These are phyloP conservation scores for Leptinotarsa undecemlineata DNA, from an alignment of 1,140 invertebrate genomes.

Conservation along the genomic window DNA sequence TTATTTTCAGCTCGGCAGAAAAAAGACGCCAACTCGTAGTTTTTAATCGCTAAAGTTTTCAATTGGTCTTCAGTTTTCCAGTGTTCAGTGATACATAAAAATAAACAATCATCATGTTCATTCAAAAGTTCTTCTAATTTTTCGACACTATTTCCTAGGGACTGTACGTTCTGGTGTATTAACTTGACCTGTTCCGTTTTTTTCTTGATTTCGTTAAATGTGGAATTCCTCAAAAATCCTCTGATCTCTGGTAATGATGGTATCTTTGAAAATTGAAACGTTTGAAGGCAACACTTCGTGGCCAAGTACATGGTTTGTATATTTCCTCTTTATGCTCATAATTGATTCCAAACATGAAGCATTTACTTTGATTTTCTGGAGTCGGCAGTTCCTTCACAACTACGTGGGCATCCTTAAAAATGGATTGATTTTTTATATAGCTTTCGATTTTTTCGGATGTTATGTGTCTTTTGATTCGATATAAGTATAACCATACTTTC, in stretches of 20 bases:
- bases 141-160: too few relatives aligned
- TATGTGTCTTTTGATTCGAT: too few relatives aligned
- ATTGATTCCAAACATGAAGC: constrained; percentile 17
- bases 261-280: constrained; percentile 16
- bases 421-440: too few relatives aligned
- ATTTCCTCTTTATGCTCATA: constrained; percentile 4
- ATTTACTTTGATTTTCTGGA: constrained; percentile 12
- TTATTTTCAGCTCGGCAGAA: constrained; percentile 3
- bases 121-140: constrained; percentile 18
- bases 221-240: constrained; percentile 7
- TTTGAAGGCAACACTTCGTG: constrained; percentile 11
- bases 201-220: not conserved
- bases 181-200: not conserved
- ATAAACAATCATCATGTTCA: constrained; percentile 24
- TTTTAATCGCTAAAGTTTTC: constrained; percentile 20
- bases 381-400: constrained; percentile 18
- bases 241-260: constrained; percentile 8
- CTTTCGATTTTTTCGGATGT: too few relatives aligned
- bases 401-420: not conserved
- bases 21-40: constrained; percentile 29
- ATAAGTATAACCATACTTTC: too few relatives aligned
- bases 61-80: constrained; percentile 35
- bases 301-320: not conserved
- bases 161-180: constrained; percentile 33
- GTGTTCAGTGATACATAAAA: constrained; percentile 34